Evolutionary conservation across 2,888 invertebrate genomes (phyloP).

Genomic region (Sarcophaga subvicina): DNA sequence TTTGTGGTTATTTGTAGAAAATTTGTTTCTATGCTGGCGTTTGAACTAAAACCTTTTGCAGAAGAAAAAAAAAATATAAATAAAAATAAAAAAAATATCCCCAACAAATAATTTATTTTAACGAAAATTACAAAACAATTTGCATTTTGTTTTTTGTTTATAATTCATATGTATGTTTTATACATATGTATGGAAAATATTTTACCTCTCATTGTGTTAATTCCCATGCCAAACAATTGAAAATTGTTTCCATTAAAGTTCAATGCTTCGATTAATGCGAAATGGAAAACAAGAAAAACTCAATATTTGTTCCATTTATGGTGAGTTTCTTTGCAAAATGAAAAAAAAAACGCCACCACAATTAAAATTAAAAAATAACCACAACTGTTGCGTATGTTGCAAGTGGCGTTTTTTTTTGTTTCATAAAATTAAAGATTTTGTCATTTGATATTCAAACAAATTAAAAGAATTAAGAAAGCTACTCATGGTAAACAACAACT

Average conservation of each 20-base stretch:
- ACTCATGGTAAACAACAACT: no score
- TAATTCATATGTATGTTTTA: not conserved
- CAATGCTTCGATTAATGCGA: slow-evolving; percentile 36
- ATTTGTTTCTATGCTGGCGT: not conserved
- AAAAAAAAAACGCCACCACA: not conserved
- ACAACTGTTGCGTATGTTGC: slow-evolving; percentile 46
- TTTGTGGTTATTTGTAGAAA: slow-evolving; percentile 21
- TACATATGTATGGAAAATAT: not conserved
- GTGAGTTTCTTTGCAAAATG: not conserved
- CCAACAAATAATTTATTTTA: no score
- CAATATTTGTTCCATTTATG: slow-evolving; percentile 24
- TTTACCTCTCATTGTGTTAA: not conserved
- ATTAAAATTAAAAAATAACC: slow-evolving; percentile 11
- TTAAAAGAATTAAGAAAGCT: slow-evolving; percentile 6
- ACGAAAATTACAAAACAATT: no score
- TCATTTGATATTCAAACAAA: slow-evolving; percentile 53
- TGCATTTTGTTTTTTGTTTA: not conserved
- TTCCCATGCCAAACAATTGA: slow-evolving; percentile 30
- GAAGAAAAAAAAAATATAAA: not conserved
- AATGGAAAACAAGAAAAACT: slow-evolving; percentile 27
- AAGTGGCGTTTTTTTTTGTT: not conserved
- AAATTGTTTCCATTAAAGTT: slow-evolving; percentile 39
- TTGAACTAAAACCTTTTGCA: slow-evolving; percentile 54
- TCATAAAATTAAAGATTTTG: slow-evolving; percentile 30
- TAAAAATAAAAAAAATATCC: not conserved